A percentile compares a stretch with the other conserved stretches of the same genome.
Evolutionary conservation across 2,797 vertebrate species (phyloP).

Genomic region (Hoplostethus mediterraneus): DNA sequence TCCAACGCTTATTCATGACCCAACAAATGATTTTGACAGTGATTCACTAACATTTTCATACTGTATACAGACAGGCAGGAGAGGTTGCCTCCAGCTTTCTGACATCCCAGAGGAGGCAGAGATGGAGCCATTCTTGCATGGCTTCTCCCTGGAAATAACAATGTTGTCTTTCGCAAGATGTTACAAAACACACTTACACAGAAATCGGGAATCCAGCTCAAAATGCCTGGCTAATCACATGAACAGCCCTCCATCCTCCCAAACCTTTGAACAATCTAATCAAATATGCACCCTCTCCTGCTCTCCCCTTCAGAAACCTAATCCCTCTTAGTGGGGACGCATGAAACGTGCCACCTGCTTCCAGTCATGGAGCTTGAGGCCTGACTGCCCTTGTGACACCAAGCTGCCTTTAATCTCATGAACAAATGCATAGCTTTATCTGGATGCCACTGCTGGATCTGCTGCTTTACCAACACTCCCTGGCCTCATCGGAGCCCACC

Average conservation of each 20-base stretch:
- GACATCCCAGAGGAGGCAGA: slow-evolving; percentile 26
- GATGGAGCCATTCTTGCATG: neutral
- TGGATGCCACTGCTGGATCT: slow-evolving; percentile 33
- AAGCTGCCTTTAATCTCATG: slow-evolving; percentile 61
- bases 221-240: slow-evolving; percentile 74
- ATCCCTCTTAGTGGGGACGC: slow-evolving; percentile 68
- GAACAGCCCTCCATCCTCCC: slow-evolving; percentile 49
- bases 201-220: slow-evolving; percentile 54
- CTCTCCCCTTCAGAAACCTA: slow-evolving; percentile 53
- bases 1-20: neutral
- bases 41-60: neutral
- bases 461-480: neutral
- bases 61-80: neutral
- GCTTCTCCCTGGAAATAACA: slow-evolving; percentile 26
- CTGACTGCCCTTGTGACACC: slow-evolving; percentile 71
- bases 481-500: slow-evolving; percentile 31
- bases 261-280: slow-evolving; percentile 68
- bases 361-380: slow-evolving; percentile 56
- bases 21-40: neutral
- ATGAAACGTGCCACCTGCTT: slow-evolving; percentile 74
- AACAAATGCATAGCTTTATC: slow-evolving; percentile 63
- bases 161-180: slow-evolving; percentile 50
- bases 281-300: slow-evolving; percentile 61
- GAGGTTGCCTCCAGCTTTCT: slow-evolving; percentile 11
- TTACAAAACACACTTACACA: slow-evolving; percentile 56